Evolutionary conservation across 2,797 vertebrate species (phyloP).

Genomic region (Sphenopsis melanotis): DNA sequence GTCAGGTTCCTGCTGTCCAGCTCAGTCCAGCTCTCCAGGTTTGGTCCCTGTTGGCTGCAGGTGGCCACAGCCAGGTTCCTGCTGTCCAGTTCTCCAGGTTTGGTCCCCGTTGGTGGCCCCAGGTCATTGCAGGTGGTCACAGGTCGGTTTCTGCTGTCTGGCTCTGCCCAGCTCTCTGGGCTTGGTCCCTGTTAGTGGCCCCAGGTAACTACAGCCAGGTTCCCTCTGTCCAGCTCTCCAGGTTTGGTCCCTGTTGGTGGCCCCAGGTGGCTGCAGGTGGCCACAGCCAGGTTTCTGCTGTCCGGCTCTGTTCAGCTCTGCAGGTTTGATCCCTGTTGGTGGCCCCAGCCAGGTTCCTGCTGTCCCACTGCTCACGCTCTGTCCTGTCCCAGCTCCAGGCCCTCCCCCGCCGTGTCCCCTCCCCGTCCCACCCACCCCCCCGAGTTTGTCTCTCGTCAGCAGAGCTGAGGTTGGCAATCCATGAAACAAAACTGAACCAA

Average conservation of each 20-base stretch:
- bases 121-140: too few relatives aligned
- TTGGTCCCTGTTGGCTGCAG: rapidly evolving
- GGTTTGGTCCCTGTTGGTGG: background rate
- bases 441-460: conserved; percentile 40
- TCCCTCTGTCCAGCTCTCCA: too few relatives aligned
- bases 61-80: too few relatives aligned
- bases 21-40: background rate
- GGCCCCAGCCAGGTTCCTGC: background rate
- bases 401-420: background rate
- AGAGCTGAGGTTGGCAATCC: conserved; percentile 35
- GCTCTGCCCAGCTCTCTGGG: too few relatives aligned
- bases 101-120: rapidly evolving
- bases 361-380: background rate
- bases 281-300: background rate
- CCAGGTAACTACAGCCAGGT: too few relatives aligned
- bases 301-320: background rate
- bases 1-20: too few relatives aligned
- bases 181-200: too few relatives aligned
- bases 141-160: too few relatives aligned
- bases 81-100: rapidly evolving
- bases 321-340: too few relatives aligned
- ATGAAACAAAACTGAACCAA: conserved; percentile 5
- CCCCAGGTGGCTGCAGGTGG: background rate
- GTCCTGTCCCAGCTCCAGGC: background rate
- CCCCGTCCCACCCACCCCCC: background rate